phyloP scores from a whole-genome alignment of 2,797 vertebrate genomes.

The Manis pentadactyla region DNA sequence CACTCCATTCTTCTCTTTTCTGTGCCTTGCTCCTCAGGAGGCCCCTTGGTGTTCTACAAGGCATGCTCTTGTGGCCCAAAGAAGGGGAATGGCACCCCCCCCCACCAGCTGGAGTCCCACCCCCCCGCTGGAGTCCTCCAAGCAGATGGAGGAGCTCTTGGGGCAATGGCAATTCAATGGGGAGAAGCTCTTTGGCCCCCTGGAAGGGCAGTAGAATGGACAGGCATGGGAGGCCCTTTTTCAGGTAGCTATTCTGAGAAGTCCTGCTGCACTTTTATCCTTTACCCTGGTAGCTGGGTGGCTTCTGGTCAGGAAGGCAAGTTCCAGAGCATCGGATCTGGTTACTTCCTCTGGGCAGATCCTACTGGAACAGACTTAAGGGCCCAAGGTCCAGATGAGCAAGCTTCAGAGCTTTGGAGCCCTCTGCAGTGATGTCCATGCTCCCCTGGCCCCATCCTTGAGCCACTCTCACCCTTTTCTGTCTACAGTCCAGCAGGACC shows the following conservation, averaged over 20 bases:
- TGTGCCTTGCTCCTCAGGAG: background rate
- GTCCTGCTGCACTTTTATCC: background rate
- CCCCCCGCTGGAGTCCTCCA: background rate
- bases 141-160: background rate
- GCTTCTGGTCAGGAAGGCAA: background rate
- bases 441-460: background rate
- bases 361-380: background rate
- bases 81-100: background rate
- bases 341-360: background rate
- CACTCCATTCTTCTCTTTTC: background rate
- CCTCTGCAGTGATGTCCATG: background rate
- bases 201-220: background rate
- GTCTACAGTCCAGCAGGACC: background rate
- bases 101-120: too few relatives aligned
- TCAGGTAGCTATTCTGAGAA: background rate
- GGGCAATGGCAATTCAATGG: background rate
- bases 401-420: background rate
- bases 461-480: background rate
- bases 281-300: background rate
- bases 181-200: background rate
- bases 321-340: background rate
- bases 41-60: background rate
- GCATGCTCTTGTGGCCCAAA: background rate
- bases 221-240: background rate
- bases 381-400: background rate